A percentile compares a stretch with the other conserved stretches of the same genome.
Conservation (phyloP, 1,140 invertebrate species). For the Trichoplusia ni region DNA sequence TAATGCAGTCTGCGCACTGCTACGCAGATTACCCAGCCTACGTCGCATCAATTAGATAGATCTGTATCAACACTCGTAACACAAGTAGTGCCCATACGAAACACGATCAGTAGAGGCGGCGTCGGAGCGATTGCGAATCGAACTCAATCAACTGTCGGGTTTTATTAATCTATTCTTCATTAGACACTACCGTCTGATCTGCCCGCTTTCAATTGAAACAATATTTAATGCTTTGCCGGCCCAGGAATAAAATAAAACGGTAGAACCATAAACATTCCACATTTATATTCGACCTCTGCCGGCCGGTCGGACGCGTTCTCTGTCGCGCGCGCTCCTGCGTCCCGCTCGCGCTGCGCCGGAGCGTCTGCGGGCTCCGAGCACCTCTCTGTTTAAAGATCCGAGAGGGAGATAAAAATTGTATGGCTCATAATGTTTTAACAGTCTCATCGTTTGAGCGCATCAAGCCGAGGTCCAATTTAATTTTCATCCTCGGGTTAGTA, state of each 20-base stretch:
- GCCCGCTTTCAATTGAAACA: conserved; percentile 79
- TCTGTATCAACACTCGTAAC: conserved; percentile 51
- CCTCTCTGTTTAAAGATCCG: conserved; percentile 64
- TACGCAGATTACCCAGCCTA: background rate
- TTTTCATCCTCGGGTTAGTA: conserved; percentile 66
- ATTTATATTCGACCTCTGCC: conserved; percentile 79
- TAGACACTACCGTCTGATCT: conserved; percentile 67
- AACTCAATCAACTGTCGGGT: conserved; percentile 62
- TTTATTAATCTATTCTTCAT: conserved; percentile 71
- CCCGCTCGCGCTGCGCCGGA: conserved; percentile 65
- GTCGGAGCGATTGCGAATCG: conserved; percentile 55
- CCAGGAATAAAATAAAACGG: conserved; percentile 78
- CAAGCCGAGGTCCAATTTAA: conserved; percentile 72
- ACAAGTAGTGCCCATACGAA: conserved; percentile 55
- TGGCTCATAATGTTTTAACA: conserved; percentile 79
- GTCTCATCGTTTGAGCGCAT: conserved; percentile 66
- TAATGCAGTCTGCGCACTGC: background rate
- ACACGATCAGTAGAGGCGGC: conserved; percentile 43
- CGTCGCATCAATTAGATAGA: conserved; percentile 5
- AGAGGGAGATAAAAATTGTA: conserved; percentile 75
- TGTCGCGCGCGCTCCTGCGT: conserved; percentile 46
- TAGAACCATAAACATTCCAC: conserved; percentile 81
- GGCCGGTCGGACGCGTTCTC: conserved; percentile 59
- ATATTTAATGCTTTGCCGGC: conserved; percentile 76
- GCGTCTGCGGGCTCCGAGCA: conserved; percentile 66